Evolutionary conservation across 2,888 invertebrate species (phyloP).

Genomic region (Heliconius hortense): DNA sequence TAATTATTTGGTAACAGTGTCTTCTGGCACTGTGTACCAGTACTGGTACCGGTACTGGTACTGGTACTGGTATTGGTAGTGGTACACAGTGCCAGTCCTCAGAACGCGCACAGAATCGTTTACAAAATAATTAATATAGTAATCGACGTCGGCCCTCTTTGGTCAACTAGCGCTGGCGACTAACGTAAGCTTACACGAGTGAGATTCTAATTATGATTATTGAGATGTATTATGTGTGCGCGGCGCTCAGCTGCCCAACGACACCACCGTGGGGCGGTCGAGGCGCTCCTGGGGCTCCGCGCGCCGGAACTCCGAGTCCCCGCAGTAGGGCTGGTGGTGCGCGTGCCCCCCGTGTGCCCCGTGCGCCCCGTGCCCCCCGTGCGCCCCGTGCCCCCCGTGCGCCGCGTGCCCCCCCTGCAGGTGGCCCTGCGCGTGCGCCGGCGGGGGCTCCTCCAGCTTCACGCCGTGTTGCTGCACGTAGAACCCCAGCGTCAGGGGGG

Average conservation of each 20-base stretch:
- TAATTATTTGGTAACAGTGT: too few species aligned
- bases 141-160: conserved; percentile 44
- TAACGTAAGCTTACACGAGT: conserved; percentile 50
- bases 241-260: conserved; percentile 72
- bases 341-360: conserved; percentile 44
- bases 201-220: conserved; percentile 58
- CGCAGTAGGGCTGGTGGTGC: conserved; percentile 55
- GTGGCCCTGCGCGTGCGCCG: conserved; percentile 50
- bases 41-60: not conserved
- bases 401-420: conserved; percentile 45
- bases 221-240: conserved; percentile 14
- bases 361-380: conserved; percentile 45
- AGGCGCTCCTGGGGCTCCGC: conserved; percentile 58
- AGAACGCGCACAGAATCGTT: too few species aligned
- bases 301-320: conserved; percentile 61
- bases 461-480: conserved; percentile 57
- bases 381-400: conserved; percentile 40
- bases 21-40: conserved; percentile 9
- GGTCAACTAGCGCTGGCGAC: conserved; percentile 57
- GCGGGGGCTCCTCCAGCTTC: conserved; percentile 69
- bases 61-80: conserved; percentile 18
- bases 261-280: conserved; percentile 80
- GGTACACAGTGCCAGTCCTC: not conserved
- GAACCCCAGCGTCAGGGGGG: conserved; percentile 62
- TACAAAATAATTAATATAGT: conserved; percentile 3